Conservation (phyloP, 2,797 vertebrate species). For the Otolemur crassicaudatus region DNA sequence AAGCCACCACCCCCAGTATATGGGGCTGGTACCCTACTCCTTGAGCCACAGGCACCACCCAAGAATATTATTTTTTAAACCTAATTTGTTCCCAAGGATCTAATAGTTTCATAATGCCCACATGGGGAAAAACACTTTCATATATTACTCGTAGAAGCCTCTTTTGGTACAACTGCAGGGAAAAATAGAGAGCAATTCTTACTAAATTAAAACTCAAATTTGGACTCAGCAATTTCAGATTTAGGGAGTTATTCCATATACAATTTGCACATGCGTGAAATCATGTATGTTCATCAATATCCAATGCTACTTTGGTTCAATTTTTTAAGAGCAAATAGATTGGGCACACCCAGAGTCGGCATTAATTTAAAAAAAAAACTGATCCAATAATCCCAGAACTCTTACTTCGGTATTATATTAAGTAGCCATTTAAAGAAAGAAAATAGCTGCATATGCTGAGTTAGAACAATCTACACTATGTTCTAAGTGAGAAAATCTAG, state of each 20-base stretch:
- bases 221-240: constrained; percentile 1
- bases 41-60: too few species aligned
- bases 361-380: neutral
- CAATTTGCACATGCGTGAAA: neutral
- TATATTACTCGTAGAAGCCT: neutral
- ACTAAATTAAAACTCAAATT: constrained; percentile 42
- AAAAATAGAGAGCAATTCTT: neutral
- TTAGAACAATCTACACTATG: neutral
- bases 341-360: neutral
- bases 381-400: neutral
- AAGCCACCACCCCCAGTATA: too few species aligned
- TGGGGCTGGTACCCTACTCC: too few species aligned
- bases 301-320: neutral
- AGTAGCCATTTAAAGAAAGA: neutral
- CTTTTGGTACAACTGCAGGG: neutral
- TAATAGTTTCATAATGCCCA: neutral
- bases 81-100: constrained; percentile 24
- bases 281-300: neutral
- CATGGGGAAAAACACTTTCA: neutral
- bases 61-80: neutral
- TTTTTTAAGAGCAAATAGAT: neutral
- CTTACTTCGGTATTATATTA: neutral
- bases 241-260: neutral
- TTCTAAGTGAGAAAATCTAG: neutral
- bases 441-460: neutral